phyloP scores from a whole-genome alignment of 2,113 vertebrate genomes.

The Elephantulus edwardii region DNA sequence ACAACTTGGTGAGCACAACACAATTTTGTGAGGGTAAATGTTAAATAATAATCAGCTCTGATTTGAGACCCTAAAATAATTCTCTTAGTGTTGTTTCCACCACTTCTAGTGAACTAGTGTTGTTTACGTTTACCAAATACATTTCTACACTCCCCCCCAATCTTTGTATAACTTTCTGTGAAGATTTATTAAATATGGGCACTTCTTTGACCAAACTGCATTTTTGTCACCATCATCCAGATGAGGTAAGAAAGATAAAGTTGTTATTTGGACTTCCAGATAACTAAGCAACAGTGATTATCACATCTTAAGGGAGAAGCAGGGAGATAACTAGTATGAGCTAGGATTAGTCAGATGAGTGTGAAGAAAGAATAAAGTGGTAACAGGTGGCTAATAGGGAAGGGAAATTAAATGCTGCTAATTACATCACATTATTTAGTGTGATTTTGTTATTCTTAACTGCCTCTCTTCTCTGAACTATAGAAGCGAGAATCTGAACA shows the following conservation, averaged over 20 bases:
- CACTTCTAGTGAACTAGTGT: background rate
- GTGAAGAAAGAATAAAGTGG: background rate
- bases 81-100: background rate
- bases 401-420: background rate
- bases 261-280: background rate
- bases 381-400: background rate
- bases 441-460: background rate
- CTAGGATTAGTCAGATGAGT: background rate
- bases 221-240: background rate
- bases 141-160: background rate
- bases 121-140: background rate
- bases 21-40: too few species aligned
- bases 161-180: background rate
- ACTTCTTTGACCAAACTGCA: background rate
- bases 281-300: background rate
- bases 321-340: background rate
- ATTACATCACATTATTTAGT: slow-evolving; percentile 21
- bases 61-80: background rate
- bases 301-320: background rate
- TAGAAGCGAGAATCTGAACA: background rate
- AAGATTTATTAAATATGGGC: background rate
- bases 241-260: background rate
- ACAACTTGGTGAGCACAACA: too few species aligned
- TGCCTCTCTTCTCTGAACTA: background rate
- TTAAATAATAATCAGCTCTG: background rate